Conservation (phyloP, 1,140 invertebrate species). For the Chelonus insularis region DNA sequence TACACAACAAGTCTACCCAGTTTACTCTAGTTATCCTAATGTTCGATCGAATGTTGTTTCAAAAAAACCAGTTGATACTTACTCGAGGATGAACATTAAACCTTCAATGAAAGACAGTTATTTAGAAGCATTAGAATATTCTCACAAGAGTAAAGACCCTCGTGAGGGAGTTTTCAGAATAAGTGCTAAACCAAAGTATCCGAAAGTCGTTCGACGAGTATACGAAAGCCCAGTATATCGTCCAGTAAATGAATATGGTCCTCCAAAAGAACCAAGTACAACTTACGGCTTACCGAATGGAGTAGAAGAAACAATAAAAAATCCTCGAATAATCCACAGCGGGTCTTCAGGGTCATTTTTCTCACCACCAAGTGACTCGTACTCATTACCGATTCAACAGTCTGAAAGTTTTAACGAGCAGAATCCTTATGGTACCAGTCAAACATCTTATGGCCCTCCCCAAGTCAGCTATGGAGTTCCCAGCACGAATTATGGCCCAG, state of each 20-base stretch:
- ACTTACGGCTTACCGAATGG: slow-evolving; percentile 10
- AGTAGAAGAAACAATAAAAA: neutral
- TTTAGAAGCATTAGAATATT: slow-evolving; percentile 54
- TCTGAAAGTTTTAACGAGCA: slow-evolving; percentile 28
- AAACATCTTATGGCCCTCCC: slow-evolving; percentile 42
- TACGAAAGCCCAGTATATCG: slow-evolving; percentile 45
- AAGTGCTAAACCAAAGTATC: slow-evolving; percentile 27
- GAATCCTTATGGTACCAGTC: slow-evolving; percentile 45
- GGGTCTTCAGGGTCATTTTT: slow-evolving; percentile 22
- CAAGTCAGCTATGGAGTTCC: slow-evolving; percentile 45
- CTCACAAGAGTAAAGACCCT: slow-evolving; percentile 51
- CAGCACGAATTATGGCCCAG: slow-evolving; percentile 53
- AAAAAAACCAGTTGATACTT: neutral
- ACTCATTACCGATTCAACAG: slow-evolving; percentile 33
- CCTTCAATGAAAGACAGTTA: slow-evolving; percentile 50
- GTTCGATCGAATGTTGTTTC: neutral
- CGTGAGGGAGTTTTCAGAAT: slow-evolving; percentile 33
- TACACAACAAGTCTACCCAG: too few relatives aligned
- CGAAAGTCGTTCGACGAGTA: slow-evolving; percentile 40
- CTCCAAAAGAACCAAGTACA: slow-evolving; percentile 26
- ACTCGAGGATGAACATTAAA: slow-evolving; percentile 5
- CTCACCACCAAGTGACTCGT: slow-evolving; percentile 34
- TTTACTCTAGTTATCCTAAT: neutral
- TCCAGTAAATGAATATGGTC: slow-evolving; percentile 24
- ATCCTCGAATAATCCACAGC: slow-evolving; percentile 21